These are phyloP conservation scores for Ornithorhynchus anatinus DNA, from an alignment of 2,113 vertebrate species.

Conservation along the genomic window DNA sequence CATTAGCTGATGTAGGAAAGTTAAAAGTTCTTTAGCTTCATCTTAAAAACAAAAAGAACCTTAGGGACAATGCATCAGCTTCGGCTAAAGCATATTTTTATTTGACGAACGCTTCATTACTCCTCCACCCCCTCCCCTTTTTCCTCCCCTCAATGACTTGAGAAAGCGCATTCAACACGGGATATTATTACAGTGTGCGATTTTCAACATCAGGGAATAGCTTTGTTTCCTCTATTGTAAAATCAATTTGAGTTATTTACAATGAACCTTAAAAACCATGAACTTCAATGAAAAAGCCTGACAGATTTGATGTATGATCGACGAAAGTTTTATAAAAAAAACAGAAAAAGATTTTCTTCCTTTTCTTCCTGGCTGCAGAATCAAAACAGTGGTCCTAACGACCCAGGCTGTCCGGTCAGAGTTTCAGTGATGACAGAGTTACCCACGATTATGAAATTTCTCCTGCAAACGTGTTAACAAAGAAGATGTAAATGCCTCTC, in stretches of 20 bases:
- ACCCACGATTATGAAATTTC: conserved; percentile 70
- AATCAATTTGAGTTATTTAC: conserved; percentile 65
- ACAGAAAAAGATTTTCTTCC: conserved; percentile 12
- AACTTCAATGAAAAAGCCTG: conserved; percentile 54
- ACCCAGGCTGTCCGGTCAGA: conserved; percentile 49
- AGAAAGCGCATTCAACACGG: conserved; percentile 39
- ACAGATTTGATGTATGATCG: conserved; percentile 41
- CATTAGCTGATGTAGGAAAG: too few species aligned
- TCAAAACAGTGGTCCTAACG: conserved; percentile 38
- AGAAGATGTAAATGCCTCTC: conserved; percentile 79
- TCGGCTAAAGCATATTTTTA: conserved; percentile 43
- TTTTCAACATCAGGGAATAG: conserved; percentile 35
- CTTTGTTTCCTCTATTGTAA: conserved; percentile 56
- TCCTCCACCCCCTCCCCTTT: conserved; percentile 15
- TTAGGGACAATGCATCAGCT: neutral
- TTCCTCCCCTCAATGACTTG: conserved; percentile 10
- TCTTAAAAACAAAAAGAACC: conserved; percentile 1
- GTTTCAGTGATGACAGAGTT: conserved; percentile 52
- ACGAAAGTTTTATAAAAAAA: conserved; percentile 45
- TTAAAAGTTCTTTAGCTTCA: too few species aligned
- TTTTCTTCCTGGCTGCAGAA: conserved; percentile 33
- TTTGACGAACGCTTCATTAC: neutral
- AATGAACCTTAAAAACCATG: conserved; percentile 59
- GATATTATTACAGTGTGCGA: conserved; percentile 36
- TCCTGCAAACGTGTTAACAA: conserved; percentile 74